These are phyloP conservation scores for Pholis gunnellus DNA, from an alignment of 2,113 vertebrate genomes.

Conservation along the genomic window DNA sequence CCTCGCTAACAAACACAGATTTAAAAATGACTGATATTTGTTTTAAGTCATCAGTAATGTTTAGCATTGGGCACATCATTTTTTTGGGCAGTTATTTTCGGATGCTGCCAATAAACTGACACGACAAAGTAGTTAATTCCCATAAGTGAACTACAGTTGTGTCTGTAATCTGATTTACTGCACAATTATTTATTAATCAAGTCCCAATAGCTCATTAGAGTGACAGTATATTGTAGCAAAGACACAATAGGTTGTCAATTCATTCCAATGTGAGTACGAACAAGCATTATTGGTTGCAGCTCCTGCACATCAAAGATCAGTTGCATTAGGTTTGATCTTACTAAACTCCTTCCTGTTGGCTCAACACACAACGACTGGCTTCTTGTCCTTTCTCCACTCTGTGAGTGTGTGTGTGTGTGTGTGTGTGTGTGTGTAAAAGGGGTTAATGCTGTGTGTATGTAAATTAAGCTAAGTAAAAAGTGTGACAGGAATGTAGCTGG, in stretches of 20 bases:
- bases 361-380: neutral
- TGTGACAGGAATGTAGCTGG: constrained; percentile 41
- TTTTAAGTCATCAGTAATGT: no score
- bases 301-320: neutral
- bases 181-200: neutral
- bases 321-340: neutral
- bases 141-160: no score
- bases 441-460: neutral
- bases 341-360: neutral
- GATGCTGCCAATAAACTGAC: no score
- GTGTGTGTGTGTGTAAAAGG: neutral
- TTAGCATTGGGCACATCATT: no score
- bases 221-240: neutral
- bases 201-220: neutral
- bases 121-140: no score
- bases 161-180: neutral
- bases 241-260: neutral
- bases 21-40: no score
- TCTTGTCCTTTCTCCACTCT: neutral
- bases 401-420: neutral
- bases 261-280: neutral
- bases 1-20: no score
- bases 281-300: neutral
- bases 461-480: constrained; percentile 15
- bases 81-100: no score